Percentiles rank a stretch among this genome's conserved stretches.
phyloP scores from a whole-genome alignment of 2,113 vertebrate genomes.

The Arothron firmamentum region DNA sequence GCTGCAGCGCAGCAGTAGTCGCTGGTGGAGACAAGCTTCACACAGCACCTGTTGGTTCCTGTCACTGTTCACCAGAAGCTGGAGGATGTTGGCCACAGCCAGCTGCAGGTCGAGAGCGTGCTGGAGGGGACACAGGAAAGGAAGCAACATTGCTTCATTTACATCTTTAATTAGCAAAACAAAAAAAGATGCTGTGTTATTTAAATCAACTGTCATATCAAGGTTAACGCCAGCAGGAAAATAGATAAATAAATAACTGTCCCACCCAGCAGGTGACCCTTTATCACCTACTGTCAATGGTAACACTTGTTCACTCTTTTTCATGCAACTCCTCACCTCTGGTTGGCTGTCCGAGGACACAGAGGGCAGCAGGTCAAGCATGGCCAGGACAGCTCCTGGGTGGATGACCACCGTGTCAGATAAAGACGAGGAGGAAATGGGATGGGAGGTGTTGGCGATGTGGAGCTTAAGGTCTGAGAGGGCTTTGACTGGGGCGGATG shows the following conservation, averaged over 20 bases:
- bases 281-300: background rate
- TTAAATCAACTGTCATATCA: too few relatives aligned
- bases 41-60: conserved; percentile 97
- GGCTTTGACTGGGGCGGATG: conserved; percentile 80
- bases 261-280: background rate
- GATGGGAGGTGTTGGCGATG: conserved; percentile 68
- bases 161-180: background rate
- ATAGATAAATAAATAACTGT: too few relatives aligned
- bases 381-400: conserved; percentile 90
- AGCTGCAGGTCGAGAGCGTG: conserved; percentile 93
- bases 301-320: conserved; percentile 12
- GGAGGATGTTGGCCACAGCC: conserved; percentile 90
- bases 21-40: conserved; percentile 88
- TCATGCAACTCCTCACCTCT: conserved; percentile 77
- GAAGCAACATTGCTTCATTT: background rate
- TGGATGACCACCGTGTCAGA: conserved; percentile 91
- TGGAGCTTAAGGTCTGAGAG: conserved; percentile 83
- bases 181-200: background rate
- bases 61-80: conserved; percentile 90
- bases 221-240: too few relatives aligned
- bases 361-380: conserved; percentile 92
- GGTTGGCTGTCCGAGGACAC: conserved; percentile 86
- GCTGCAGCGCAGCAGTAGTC: conserved; percentile 88
- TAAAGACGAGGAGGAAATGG: conserved; percentile 66
- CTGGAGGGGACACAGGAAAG: conserved; percentile 60